Evolutionary conservation across 2,797 vertebrate genomes (phyloP).

Genomic region (Orestias chungarensis): DNA sequence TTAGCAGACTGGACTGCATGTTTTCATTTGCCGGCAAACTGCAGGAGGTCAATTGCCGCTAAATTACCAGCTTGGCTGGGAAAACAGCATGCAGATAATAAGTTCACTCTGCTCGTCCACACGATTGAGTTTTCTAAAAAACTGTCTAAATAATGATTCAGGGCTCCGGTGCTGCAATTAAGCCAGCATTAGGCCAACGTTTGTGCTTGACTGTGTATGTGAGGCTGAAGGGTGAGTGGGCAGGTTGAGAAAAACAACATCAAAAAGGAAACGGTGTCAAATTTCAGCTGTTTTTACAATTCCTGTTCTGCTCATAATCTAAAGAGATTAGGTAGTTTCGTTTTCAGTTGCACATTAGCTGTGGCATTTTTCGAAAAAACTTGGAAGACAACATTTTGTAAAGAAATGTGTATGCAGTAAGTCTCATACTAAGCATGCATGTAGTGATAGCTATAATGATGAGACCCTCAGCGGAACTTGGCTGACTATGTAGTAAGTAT

Average conservation of each 20-base stretch:
- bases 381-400: neutral
- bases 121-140: slow-evolving; percentile 82
- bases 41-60: slow-evolving; percentile 84
- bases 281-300: slow-evolving; percentile 3
- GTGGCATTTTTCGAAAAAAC: neutral
- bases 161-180: slow-evolving; percentile 78
- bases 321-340: slow-evolving; percentile 1
- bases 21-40: slow-evolving; percentile 81
- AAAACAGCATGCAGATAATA: slow-evolving; percentile 85
- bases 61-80: slow-evolving; percentile 83
- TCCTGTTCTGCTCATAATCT: neutral
- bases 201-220: slow-evolving; percentile 51
- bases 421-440: too few relatives aligned
- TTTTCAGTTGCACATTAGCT: neutral
- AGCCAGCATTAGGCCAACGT: slow-evolving; percentile 74
- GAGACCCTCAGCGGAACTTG: too few relatives aligned
- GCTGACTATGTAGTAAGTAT: too few relatives aligned
- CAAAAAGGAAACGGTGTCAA: slow-evolving; percentile 12
- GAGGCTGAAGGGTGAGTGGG: slow-evolving; percentile 34
- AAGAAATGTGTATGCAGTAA: too few relatives aligned
- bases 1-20: slow-evolving; percentile 79
- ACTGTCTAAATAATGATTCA: slow-evolving; percentile 71
- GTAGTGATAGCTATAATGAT: too few relatives aligned
- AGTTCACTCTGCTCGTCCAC: slow-evolving; percentile 81
- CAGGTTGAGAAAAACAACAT: slow-evolving; percentile 22